Conservation (phyloP, 2,113 vertebrate species). For the Sinocyclocheilus rhinocerous region DNA sequence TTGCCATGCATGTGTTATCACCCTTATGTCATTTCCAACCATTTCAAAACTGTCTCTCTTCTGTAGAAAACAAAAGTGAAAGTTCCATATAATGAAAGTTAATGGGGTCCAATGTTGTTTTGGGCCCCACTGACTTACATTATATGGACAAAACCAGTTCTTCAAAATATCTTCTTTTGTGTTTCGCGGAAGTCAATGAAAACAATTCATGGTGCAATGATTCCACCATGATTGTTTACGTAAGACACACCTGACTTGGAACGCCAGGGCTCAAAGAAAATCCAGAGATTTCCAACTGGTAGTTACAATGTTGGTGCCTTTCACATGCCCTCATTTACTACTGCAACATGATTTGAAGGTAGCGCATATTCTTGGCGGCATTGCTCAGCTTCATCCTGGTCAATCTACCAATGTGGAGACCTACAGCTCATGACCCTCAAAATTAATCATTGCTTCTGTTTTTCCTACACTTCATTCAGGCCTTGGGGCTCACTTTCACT, state of each 20-base stretch:
- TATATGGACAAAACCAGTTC: background rate
- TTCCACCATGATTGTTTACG: too few species aligned
- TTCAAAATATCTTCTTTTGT: background rate
- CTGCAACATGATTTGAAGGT: background rate
- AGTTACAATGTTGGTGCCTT: too few species aligned
- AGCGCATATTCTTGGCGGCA: background rate
- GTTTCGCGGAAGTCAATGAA: background rate
- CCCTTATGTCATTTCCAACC: too few species aligned
- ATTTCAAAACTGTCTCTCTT: too few species aligned
- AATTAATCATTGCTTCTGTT: constrained; percentile 13
- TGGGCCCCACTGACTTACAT: background rate
- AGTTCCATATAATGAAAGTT: background rate
- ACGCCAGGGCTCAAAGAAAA: too few species aligned
- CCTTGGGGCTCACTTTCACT: background rate
- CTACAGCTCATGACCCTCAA: constrained; percentile 1
- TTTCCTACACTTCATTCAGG: background rate
- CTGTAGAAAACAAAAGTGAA: too few species aligned
- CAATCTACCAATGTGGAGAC: background rate
- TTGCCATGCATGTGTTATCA: too few species aligned
- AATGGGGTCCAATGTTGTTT: background rate
- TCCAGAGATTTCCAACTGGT: too few species aligned
- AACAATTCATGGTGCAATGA: too few species aligned
- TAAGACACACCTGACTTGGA: too few species aligned
- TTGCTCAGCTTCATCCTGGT: background rate
- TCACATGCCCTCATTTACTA: background rate